Conservation (phyloP, 2,888 invertebrate genomes). For the Machimus atricapillus region DNA sequence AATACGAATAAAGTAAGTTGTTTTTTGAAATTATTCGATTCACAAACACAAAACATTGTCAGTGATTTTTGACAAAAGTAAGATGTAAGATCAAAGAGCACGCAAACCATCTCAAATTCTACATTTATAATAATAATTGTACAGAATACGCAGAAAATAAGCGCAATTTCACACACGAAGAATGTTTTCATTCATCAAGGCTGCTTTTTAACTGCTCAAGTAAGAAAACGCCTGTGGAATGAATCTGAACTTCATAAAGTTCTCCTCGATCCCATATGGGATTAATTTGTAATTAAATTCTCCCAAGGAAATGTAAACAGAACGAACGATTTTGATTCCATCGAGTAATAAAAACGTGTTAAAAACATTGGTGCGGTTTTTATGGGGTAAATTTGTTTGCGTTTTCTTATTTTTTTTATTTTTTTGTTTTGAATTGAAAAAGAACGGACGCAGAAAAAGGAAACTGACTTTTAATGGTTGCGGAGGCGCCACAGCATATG, state of each 20-base stretch:
- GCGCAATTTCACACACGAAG: neutral
- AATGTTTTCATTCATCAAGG: neutral
- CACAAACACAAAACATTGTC: neutral
- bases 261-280: constrained; percentile 1
- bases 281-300: constrained; percentile 26
- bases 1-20: no score
- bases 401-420: neutral
- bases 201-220: neutral
- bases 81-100: neutral
- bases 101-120: neutral
- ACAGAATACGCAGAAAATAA: neutral
- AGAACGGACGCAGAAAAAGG: neutral
- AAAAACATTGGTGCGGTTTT: constrained; percentile 25
- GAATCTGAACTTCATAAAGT: neutral
- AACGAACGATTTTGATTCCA: neutral
- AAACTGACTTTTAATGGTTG: constrained; percentile 44
- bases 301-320: constrained; percentile 10
- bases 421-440: neutral
- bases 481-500: constrained; percentile 48
- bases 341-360: constrained; percentile 27
- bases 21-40: neutral
- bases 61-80: neutral
- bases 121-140: neutral
- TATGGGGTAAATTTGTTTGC: neutral
- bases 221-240: neutral